A percentile compares a stretch with the other conserved stretches of the same genome.
Conservation (phyloP, 2,888 invertebrate genomes). For the Patella ulyssiponensis region DNA sequence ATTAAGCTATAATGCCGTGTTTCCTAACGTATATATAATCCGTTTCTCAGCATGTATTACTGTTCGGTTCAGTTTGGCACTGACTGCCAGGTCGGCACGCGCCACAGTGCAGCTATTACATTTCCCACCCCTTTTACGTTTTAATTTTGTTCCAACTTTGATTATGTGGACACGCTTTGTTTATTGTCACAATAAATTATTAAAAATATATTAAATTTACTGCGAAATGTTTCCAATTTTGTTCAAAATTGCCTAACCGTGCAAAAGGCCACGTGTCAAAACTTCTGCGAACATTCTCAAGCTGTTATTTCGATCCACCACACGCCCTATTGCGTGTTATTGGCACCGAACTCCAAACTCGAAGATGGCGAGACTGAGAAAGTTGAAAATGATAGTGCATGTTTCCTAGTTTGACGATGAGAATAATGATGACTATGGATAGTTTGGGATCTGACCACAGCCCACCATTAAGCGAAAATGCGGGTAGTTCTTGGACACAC, state of each 20-base stretch:
- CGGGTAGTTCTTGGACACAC: slow-evolving; percentile 54
- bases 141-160: not conserved
- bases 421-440: slow-evolving; percentile 40
- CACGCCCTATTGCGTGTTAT: not conserved
- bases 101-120: not conserved
- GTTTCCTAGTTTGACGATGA: not conserved
- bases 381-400: not conserved
- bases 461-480: slow-evolving; percentile 55
- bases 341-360: not conserved
- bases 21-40: too few species aligned
- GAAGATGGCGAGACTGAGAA: not conserved
- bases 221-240: too few species aligned
- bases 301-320: not conserved
- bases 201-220: too few species aligned
- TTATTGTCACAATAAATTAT: too few species aligned
- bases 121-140: not conserved
- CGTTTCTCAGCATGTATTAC: too few species aligned
- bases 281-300: not conserved
- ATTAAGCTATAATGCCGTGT: too few species aligned
- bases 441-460: slow-evolving; percentile 54
- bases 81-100: slow-evolving; percentile 4
- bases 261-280: not conserved
- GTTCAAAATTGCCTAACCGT: too few species aligned
- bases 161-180: not conserved
- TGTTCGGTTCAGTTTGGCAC: too few species aligned